These are phyloP conservation scores for Toxotes lorentzi DNA, from an alignment of 2,797 vertebrate species.

Conservation along the genomic window DNA sequence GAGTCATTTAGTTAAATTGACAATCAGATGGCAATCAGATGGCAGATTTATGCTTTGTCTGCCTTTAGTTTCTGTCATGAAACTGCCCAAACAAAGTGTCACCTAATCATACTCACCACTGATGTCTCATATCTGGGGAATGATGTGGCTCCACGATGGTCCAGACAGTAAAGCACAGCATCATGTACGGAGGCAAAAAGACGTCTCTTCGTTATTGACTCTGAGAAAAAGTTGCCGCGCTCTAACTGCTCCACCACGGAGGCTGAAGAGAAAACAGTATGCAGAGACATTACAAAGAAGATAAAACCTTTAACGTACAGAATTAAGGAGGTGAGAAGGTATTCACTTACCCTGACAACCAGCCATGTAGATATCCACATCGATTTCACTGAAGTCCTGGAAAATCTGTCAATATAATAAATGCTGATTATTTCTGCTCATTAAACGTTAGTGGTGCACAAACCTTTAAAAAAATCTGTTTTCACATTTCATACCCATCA, in stretches of 20 bases:
- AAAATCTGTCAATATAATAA: slow-evolving; percentile 88
- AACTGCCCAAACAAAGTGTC: not conserved
- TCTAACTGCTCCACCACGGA: slow-evolving; percentile 90
- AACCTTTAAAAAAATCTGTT: not conserved
- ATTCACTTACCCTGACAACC: slow-evolving; percentile 89
- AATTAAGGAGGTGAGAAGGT: not conserved
- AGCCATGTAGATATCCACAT: slow-evolving; percentile 91
- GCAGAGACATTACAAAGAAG: not conserved
- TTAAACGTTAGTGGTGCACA: not conserved
- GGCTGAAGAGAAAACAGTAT: slow-evolving; percentile 72
- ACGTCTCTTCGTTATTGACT: slow-evolving; percentile 87
- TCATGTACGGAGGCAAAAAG: slow-evolving; percentile 92
- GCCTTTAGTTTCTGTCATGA: not conserved
- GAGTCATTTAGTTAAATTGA: not conserved
- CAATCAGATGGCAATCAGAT: too few species aligned
- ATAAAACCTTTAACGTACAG: not conserved
- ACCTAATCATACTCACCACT: slow-evolving; percentile 67
- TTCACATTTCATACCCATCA: not conserved
- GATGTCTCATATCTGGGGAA: slow-evolving; percentile 63
- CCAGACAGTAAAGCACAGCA: slow-evolving; percentile 86
- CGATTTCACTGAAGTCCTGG: slow-evolving; percentile 92
- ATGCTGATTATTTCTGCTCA: not conserved
- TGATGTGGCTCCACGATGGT: slow-evolving; percentile 64
- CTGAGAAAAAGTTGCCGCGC: slow-evolving; percentile 89
- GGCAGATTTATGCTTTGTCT: not conserved